These are phyloP conservation scores for Neotoxoptera formosana DNA, from an alignment of 1,140 invertebrate species.

Conservation along the genomic window DNA sequence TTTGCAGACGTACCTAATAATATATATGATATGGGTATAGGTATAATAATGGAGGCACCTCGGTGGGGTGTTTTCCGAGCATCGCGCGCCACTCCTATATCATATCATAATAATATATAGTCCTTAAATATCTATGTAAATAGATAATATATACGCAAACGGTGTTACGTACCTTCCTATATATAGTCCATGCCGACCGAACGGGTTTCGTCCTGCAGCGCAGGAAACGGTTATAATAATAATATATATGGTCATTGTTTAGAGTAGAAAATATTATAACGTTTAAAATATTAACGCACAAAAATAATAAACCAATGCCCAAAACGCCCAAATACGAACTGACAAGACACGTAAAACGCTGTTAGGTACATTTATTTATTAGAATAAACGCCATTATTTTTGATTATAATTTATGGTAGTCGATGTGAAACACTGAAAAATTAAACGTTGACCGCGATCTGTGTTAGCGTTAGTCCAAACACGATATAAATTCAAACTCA, in stretches of 20 bases:
- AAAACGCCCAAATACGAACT: background rate
- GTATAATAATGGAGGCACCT: background rate
- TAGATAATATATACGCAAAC: background rate
- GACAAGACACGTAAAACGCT: background rate
- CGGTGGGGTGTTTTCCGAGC: background rate
- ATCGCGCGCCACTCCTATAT: background rate
- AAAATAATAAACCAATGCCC: background rate
- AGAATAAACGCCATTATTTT: too few relatives aligned
- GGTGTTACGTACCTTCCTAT: background rate
- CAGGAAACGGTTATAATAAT: background rate
- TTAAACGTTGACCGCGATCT: background rate
- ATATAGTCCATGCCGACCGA: slow-evolving; percentile 8
- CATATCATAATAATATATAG: too few relatives aligned
- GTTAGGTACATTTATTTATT: too few relatives aligned
- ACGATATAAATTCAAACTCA: background rate
- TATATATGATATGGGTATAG: background rate
- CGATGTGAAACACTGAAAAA: background rate
- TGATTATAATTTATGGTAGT: background rate
- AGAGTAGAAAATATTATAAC: background rate
- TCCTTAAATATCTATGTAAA: background rate
- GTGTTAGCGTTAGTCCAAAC: background rate
- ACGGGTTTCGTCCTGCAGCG: background rate
- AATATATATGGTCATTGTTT: background rate
- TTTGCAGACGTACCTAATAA: background rate
- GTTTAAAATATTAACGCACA: background rate